Evolutionary conservation across 2,888 invertebrate species (phyloP), one percentile per base, ranked within the genome.

Genomic region (Candidula unifasciata): DNA sequence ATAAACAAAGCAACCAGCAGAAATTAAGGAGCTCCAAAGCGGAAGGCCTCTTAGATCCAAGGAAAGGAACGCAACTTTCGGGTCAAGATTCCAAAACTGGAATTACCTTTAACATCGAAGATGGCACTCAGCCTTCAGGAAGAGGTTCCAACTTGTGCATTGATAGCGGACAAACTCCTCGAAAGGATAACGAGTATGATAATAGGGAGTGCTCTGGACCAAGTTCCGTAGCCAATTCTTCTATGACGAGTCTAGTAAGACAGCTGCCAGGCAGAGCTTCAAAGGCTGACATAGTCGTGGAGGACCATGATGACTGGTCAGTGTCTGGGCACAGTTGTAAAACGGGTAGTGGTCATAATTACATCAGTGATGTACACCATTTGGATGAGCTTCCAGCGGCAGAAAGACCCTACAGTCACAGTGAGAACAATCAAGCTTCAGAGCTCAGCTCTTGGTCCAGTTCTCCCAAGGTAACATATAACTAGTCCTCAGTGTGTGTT

Each of bases 401-500:
- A 5, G 54, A 18, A 30, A 52, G 74, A 21, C 30, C 21, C 27
- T 10, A 16, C 0, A 13, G 18, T 5, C 30, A 30, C 0, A 10
- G 18, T 30, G 74, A 27, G 3, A 18, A 52, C 3, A 33, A 27
- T 3, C 44, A 74, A 16, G 1, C 24, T 3, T 74, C 73, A 52
- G 0, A 27, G 21, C 54, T 18, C 3, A 54, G 54, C 1, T 30
- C 74, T 2, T 54, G 21, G 27, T 13, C 74, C 16, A 30, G 30
- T 74, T 10, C 30, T n/a, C 30, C 74, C 54, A 74, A 74, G 54
- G 74, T 74, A 74, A 74, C 3, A 27, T 24, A 60, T 16, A 21
- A 60, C 13, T 54, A 13, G 18, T 54, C 18, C 18, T 54, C 13
- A 13, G 54, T 54, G 13, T 13, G 18, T 18, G 10, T 54, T 54